Conservation (phyloP, 2,888 invertebrate genomes). For the Dasysyrphus tricinctus region DNA sequence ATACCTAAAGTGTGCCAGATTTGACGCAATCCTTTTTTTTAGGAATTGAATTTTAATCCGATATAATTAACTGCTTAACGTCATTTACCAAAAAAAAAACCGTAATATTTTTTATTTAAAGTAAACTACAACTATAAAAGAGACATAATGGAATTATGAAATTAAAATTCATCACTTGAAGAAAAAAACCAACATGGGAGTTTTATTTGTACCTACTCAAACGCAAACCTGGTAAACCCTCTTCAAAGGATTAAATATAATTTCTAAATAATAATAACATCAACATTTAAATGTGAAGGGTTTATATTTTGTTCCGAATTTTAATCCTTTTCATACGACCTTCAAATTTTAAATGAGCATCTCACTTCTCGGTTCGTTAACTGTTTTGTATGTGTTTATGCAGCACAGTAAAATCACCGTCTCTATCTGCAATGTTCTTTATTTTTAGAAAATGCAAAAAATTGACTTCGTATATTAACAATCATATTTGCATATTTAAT, state of each 20-base stretch:
- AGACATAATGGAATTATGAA: conserved; percentile 51
- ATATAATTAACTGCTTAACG: conserved; percentile 54
- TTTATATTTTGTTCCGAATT: conserved; percentile 23
- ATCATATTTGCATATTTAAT: conserved; percentile 71
- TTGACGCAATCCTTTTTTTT: conserved; percentile 30
- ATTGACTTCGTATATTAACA: conserved; percentile 63
- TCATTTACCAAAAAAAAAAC: conserved; percentile 12
- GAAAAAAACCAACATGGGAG: conserved; percentile 42
- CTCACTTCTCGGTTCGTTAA: conserved; percentile 52
- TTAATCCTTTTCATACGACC: conserved; percentile 38
- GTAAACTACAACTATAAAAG: conserved; percentile 44
- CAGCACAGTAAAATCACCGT: background rate
- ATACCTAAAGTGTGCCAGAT: conserved; percentile 51
- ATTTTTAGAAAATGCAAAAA: conserved; percentile 7
- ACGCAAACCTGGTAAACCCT: conserved; percentile 55
- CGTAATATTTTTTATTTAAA: conserved; percentile 13
- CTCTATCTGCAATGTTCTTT: background rate
- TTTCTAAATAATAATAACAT: conserved; percentile 70
- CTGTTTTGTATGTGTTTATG: conserved; percentile 36
- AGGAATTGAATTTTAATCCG: conserved; percentile 44
- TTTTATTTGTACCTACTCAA: conserved; percentile 57
- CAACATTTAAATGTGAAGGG: conserved; percentile 49
- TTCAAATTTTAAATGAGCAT: conserved; percentile 41
- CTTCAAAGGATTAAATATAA: conserved; percentile 56
- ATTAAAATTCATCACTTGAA: conserved; percentile 43